A percentile compares a stretch with the other conserved stretches of the same genome.
phyloP scores from a whole-genome alignment of 2,113 vertebrate species.

The Oenanthe melanoleuca region DNA sequence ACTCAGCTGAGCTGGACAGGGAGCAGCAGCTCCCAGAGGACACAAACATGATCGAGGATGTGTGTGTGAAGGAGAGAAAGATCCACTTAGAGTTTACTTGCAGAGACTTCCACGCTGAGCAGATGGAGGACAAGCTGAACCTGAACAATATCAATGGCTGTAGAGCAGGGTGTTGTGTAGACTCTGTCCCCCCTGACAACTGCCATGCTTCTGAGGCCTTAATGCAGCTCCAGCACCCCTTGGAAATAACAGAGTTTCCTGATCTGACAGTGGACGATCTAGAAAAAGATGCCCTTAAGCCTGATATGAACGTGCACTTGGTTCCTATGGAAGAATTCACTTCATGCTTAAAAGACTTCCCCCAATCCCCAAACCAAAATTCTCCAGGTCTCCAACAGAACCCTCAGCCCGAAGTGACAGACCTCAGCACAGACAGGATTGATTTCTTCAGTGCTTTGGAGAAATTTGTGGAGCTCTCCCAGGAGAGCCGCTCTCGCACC shows the following conservation, averaged over 20 bases:
- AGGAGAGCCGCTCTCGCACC: constrained; percentile 77
- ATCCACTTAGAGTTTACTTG: constrained; percentile 75
- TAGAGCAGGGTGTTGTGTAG: constrained; percentile 69
- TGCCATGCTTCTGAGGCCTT: constrained; percentile 75
- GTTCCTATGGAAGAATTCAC: constrained; percentile 79
- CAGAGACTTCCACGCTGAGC: constrained; percentile 70
- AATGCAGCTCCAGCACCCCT: constrained; percentile 66
- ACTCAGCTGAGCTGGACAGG: constrained; percentile 27
- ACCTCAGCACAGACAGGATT: constrained; percentile 87
- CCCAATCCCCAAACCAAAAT: constrained; percentile 72
- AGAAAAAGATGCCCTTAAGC: constrained; percentile 79
- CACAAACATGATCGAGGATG: not conserved
- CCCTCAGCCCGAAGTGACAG: constrained; percentile 67
- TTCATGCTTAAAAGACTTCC: constrained; percentile 71
- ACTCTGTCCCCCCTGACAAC: constrained; percentile 72
- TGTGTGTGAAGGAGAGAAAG: constrained; percentile 68
- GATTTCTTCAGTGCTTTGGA: constrained; percentile 93
- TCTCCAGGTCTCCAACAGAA: constrained; percentile 60
- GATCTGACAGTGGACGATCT: constrained; percentile 77
- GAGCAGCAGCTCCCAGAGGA: constrained; percentile 67
- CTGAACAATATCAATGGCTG: constrained; percentile 81
- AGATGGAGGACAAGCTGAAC: constrained; percentile 82
- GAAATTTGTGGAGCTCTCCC: constrained; percentile 91
- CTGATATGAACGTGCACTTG: constrained; percentile 75
- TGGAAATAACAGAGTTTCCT: constrained; percentile 66